Conservation (phyloP, 2,888 invertebrate species). For the Drosophila subsilvestris region DNA sequence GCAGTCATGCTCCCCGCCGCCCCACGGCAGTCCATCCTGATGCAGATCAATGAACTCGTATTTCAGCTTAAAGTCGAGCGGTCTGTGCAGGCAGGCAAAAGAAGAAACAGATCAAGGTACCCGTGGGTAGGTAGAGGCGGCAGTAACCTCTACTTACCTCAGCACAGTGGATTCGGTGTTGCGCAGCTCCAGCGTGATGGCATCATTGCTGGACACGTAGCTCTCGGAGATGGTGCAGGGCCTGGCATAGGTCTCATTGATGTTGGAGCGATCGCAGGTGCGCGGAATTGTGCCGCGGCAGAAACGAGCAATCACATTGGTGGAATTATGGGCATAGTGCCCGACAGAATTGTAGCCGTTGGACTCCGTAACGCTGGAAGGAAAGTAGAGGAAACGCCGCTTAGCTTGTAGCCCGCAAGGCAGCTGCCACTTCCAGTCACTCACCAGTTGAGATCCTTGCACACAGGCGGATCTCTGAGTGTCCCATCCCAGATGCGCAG, state of each 20-base stretch:
- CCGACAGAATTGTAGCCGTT: constrained; percentile 57
- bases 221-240: constrained; percentile 93
- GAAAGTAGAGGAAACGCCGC: not conserved
- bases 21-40: constrained; percentile 92
- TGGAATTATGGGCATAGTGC: constrained; percentile 87
- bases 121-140: not conserved
- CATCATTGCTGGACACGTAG: constrained; percentile 92
- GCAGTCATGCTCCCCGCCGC: constrained; percentile 88
- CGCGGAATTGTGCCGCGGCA: constrained; percentile 92
- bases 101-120: not conserved
- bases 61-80: constrained; percentile 92
- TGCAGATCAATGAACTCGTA: constrained; percentile 95
- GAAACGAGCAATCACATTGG: constrained; percentile 91
- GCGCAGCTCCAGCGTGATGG: constrained; percentile 91
- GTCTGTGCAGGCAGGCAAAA: constrained; percentile 86
- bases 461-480: constrained; percentile 89
- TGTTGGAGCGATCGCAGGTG: constrained; percentile 92
- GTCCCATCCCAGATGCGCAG: constrained; percentile 95
- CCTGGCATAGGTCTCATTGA: constrained; percentile 86
- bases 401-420: not conserved
- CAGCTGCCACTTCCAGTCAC: not conserved
- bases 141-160: constrained; percentile 86
- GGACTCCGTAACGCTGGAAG: constrained; percentile 52
- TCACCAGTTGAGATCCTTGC: constrained; percentile 92
- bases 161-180: constrained; percentile 93